Percentiles rank a stretch among this genome's conserved stretches.
Conservation (phyloP, 2,113 vertebrate species). For the Petrocephalus microphthalmus region DNA sequence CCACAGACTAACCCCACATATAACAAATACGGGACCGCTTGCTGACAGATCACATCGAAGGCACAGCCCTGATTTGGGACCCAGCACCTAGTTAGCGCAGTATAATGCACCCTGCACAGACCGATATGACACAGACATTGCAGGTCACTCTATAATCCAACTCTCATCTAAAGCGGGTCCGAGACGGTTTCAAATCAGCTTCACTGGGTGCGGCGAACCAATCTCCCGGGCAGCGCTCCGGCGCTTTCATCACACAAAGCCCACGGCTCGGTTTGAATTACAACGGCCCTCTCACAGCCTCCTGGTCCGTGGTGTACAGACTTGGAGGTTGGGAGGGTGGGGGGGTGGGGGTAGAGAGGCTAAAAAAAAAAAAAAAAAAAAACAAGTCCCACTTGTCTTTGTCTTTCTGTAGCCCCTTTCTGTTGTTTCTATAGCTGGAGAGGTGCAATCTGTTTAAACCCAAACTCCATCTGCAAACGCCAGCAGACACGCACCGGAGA, state of each 20-base stretch:
- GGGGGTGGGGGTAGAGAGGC: slow-evolving; percentile 20
- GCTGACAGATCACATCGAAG: slow-evolving; percentile 70
- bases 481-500: slow-evolving; percentile 21
- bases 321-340: slow-evolving; percentile 38
- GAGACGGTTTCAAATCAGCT: slow-evolving; percentile 89
- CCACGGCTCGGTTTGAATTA: slow-evolving; percentile 95
- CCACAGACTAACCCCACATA: slow-evolving; percentile 57
- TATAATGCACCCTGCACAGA: slow-evolving; percentile 90
- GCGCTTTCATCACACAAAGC: slow-evolving; percentile 82
- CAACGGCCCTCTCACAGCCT: slow-evolving; percentile 84
- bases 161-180: slow-evolving; percentile 90
- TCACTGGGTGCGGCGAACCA: slow-evolving; percentile 88
- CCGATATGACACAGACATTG: slow-evolving; percentile 94
- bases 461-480: slow-evolving; percentile 60
- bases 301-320: slow-evolving; percentile 64
- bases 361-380: slow-evolving; percentile 41
- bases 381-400: slow-evolving; percentile 68
- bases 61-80: slow-evolving; percentile 72
- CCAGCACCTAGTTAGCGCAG: slow-evolving; percentile 80
- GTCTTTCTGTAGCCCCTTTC: slow-evolving; percentile 46
- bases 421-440: slow-evolving; percentile 59
- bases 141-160: slow-evolving; percentile 97
- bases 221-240: slow-evolving; percentile 80
- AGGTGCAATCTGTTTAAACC: slow-evolving; percentile 56
- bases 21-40: slow-evolving; percentile 69